Conservation (phyloP, 2,113 vertebrate species). For the Taxidea taxus region DNA sequence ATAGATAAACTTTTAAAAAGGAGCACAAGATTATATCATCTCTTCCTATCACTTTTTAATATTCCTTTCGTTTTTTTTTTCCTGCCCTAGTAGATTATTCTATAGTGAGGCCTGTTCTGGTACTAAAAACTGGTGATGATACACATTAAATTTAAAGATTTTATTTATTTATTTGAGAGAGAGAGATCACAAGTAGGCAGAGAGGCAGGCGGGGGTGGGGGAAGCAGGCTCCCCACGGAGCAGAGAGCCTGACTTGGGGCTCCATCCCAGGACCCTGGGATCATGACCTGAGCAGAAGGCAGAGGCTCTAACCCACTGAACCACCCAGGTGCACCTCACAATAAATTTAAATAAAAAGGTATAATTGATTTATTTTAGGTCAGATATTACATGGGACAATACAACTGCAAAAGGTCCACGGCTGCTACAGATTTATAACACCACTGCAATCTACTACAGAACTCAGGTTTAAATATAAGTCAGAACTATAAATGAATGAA, state of each 20-base stretch:
- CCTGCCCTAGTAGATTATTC: neutral
- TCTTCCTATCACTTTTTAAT: neutral
- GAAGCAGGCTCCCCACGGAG: too few species aligned
- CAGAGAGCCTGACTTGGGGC: too few species aligned
- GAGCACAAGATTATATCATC: neutral
- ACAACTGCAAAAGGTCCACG: neutral
- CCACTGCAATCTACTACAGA: neutral
- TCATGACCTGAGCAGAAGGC: too few species aligned
- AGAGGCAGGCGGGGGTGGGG: too few species aligned
- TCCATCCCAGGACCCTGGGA: too few species aligned
- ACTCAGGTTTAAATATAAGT: neutral
- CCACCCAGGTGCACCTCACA: neutral
- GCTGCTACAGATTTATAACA: neutral
- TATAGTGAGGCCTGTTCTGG: neutral
- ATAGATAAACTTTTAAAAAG: neutral
- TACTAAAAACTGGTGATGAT: constrained; percentile 19
- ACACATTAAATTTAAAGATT: neutral
- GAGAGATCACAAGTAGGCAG: too few species aligned
- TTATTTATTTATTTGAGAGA: too few species aligned
- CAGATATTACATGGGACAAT: neutral
- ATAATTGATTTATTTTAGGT: neutral
- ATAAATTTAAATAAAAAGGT: neutral
- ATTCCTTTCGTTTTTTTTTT: neutral
- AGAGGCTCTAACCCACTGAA: too few species aligned
- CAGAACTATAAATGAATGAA: neutral